phyloP scores from a whole-genome alignment of 2,888 invertebrate genomes.

The Drosophila cognata region DNA sequence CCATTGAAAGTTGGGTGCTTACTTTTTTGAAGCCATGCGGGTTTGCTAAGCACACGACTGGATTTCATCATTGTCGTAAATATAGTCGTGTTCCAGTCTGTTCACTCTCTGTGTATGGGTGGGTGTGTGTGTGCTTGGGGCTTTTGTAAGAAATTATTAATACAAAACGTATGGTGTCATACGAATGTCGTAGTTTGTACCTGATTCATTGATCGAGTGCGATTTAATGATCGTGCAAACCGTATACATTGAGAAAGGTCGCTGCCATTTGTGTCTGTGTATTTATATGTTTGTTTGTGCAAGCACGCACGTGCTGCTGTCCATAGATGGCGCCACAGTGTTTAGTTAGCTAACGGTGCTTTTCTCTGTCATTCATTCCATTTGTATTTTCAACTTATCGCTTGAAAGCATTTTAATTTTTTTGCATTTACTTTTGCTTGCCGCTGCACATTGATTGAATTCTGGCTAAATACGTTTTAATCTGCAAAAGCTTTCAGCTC shows the following conservation, averaged over 20 bases:
- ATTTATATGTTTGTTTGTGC: not conserved
- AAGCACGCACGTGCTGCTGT: slow-evolving; percentile 24
- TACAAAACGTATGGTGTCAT: slow-evolving; percentile 51
- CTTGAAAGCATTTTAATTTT: slow-evolving; percentile 26
- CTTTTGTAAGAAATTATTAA: slow-evolving; percentile 36
- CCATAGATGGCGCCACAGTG: slow-evolving; percentile 47
- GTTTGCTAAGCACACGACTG: slow-evolving; percentile 20
- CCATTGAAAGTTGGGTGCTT: slow-evolving; percentile 58
- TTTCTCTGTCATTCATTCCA: slow-evolving; percentile 24
- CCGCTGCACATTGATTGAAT: slow-evolving; percentile 10
- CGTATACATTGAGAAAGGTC: slow-evolving; percentile 50
- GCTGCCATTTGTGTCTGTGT: slow-evolving; percentile 1
- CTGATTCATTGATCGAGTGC: slow-evolving; percentile 49
- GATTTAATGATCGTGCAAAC: slow-evolving; percentile 4
- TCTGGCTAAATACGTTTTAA: slow-evolving; percentile 43
- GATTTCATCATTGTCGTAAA: slow-evolving; percentile 69
- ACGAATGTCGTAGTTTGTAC: not conserved
- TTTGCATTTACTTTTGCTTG: not conserved
- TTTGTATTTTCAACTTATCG: slow-evolving; percentile 28
- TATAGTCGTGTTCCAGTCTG: slow-evolving; percentile 24
- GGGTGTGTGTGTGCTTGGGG: not conserved
- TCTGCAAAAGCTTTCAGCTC: slow-evolving; percentile 30
- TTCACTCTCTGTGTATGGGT: not conserved
- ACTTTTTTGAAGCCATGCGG: slow-evolving; percentile 42
- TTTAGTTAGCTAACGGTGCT: slow-evolving; percentile 44